Evolutionary conservation across 2,888 invertebrate species (phyloP), one percentile per base, ranked within the genome.

Genomic region (Andricus quercusramuli): DNA sequence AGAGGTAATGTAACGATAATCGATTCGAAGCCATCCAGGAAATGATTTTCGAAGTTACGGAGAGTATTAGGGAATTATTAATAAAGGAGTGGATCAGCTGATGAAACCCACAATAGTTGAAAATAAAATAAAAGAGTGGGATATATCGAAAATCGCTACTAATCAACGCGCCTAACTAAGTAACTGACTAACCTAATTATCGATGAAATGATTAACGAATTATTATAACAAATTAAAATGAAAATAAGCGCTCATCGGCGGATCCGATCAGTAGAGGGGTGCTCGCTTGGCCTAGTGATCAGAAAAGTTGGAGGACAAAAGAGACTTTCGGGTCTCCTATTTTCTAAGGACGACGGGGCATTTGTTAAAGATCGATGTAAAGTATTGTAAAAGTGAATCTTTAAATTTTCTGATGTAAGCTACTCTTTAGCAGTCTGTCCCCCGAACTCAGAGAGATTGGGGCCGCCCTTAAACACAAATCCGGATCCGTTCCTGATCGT

Each of bases 21-120:
- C 88, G 86, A 88, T 84, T 86, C 88, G 89, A 86, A 89, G 90
- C 90, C 91, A 91, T 91, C 90, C 90, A 90, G 81, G 84, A 83
- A 85, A 83, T 84, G 83, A 86, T 87, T 87, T 86, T 86, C 78
- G 84, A 82, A 83, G 70, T 37, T 47, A 79, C 79, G 74, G 13
- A 64, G 65, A 32, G 66, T 78, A 78, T 68, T 62, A 25, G 74
- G 17, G 62, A 59, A 65, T 82, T 66, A 64, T 59, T 32, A 59
- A 66, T 51, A 66, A 65, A 62, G 47, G 17, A 62, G 17, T 56
- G 59, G 68, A 66, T 67, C 37, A 66, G 15, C 13, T 41, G 41
- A 32, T 59, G 77, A 64, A 76, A 37, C 68, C n/a, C 44, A 66
- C 37, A 64, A 47, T 77, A 77, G 51, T 47, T 47, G 32, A 66